Evolutionary conservation across 37 sponge, comb jelly and placozoan genomes (phyloP).

Genomic region (Halichondria panicea): DNA sequence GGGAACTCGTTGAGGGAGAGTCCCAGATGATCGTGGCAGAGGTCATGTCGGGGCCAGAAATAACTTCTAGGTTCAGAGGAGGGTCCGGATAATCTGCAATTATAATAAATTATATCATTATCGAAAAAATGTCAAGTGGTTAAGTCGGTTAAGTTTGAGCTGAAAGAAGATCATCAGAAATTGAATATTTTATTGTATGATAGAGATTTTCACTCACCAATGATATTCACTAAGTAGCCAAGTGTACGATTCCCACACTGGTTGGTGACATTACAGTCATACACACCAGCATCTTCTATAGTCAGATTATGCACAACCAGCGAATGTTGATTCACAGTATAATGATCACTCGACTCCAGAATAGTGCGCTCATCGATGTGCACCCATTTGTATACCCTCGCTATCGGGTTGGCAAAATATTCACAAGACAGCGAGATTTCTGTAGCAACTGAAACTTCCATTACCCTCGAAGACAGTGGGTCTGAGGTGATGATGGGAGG

Average conservation of each 20-base stretch:
- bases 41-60: neutral
- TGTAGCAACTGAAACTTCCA: neutral
- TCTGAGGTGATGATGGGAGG: constrained; percentile 14
- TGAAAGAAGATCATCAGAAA: neutral
- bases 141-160: neutral
- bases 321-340: neutral
- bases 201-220: constrained; percentile 29
- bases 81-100: constrained; percentile 17
- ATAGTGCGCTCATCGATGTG: neutral
- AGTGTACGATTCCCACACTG: constrained; percentile 29
- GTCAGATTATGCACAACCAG: constrained; percentile 14
- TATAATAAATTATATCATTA: neutral
- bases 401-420: constrained; percentile 33
- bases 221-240: neutral
- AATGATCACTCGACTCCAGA: neutral
- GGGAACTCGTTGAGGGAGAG: neutral
- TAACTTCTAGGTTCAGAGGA: neutral
- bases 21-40: constrained; percentile 27
- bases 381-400: constrained; percentile 23
- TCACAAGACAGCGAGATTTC: constrained; percentile 30
- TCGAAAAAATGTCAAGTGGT: no score
- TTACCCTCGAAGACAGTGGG: neutral
- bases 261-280: constrained; percentile 64
- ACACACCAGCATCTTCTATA: constrained; percentile 28
- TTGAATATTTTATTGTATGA: constrained; percentile 4